Conservation (phyloP, 2,113 vertebrate genomes). For the Neodontobutis hainanensis region DNA sequence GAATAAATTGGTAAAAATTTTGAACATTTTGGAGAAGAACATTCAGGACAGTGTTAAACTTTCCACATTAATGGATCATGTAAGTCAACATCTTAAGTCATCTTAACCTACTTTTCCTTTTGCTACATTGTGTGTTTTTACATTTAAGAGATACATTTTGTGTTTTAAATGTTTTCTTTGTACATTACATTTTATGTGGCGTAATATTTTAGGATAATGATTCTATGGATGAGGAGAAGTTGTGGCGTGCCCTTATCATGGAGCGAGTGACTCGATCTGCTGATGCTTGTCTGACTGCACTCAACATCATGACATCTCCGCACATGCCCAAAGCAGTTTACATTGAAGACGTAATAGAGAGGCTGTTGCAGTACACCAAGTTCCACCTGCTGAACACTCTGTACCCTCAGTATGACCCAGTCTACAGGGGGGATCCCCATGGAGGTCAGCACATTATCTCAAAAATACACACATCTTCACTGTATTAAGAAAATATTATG, state of each 20-base stretch:
- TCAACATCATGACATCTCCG: slow-evolving; percentile 96
- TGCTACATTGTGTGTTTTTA: background rate
- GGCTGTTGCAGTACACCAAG: slow-evolving; percentile 95
- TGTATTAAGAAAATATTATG: too few species aligned
- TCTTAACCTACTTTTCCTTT: background rate
- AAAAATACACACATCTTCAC: background rate
- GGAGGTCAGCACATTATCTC: slow-evolving; percentile 81
- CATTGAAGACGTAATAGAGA: slow-evolving; percentile 96
- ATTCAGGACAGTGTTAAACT: slow-evolving; percentile 97
- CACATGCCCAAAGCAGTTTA: slow-evolving; percentile 97
- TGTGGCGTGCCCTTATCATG: slow-evolving; percentile 98
- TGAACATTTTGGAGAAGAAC: slow-evolving; percentile 96
- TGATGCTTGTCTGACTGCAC: slow-evolving; percentile 93
- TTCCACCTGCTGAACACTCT: slow-evolving; percentile 96
- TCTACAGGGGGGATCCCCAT: slow-evolving; percentile 87
- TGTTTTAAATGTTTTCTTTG: background rate
- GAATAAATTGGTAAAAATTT: slow-evolving; percentile 91
- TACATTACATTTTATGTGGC: background rate
- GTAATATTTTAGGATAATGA: slow-evolving; percentile 84
- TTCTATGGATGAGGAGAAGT: slow-evolving; percentile 93
- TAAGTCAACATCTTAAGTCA: slow-evolving; percentile 81
- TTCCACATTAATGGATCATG: slow-evolving; percentile 90
- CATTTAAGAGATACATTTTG: background rate
- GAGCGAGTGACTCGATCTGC: slow-evolving; percentile 96
- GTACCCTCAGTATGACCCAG: slow-evolving; percentile 97